phyloP scores from a whole-genome alignment of 2,888 invertebrate genomes.

The Orthosia cruda region DNA sequence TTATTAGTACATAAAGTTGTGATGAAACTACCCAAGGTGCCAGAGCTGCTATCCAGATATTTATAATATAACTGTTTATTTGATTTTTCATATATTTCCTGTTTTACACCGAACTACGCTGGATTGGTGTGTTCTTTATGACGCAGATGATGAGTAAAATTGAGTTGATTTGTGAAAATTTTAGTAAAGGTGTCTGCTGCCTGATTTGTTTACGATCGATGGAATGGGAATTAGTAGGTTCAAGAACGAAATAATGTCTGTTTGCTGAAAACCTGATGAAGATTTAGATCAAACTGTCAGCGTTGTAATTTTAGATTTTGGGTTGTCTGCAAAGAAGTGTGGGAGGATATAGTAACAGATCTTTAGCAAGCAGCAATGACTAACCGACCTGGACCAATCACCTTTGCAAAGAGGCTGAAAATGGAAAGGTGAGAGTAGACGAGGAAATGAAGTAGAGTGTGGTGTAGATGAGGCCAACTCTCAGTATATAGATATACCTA shows the following conservation, averaged over 20 bases:
- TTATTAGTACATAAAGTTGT: slow-evolving; percentile 58
- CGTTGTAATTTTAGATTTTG: slow-evolving; percentile 11
- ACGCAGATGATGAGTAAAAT: slow-evolving; percentile 26
- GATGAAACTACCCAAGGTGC: slow-evolving; percentile 64
- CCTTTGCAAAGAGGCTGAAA: background rate
- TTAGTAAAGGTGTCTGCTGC: slow-evolving; percentile 19
- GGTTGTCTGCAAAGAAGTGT: background rate
- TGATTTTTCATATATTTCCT: slow-evolving; percentile 69
- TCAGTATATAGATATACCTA: no score
- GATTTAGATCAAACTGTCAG: slow-evolving; percentile 27
- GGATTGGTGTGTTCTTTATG: slow-evolving; percentile 32
- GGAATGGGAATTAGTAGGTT: slow-evolving; percentile 13
- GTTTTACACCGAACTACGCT: slow-evolving; percentile 13
- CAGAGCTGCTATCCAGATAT: slow-evolving; percentile 62
- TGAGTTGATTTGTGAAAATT: slow-evolving; percentile 46
- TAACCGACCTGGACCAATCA: background rate
- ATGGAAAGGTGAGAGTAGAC: background rate
- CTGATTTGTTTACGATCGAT: slow-evolving; percentile 41
- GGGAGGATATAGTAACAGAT: background rate
- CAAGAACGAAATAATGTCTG: slow-evolving; percentile 24
- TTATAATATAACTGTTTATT: slow-evolving; percentile 65
- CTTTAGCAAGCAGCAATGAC: background rate
- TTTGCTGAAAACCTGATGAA: slow-evolving; percentile 24
- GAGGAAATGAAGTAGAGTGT: background rate
- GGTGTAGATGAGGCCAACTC: no score